These are phyloP conservation scores for Plagodis pulveraria DNA, from an alignment of 2,888 invertebrate species.

Conservation along the genomic window DNA sequence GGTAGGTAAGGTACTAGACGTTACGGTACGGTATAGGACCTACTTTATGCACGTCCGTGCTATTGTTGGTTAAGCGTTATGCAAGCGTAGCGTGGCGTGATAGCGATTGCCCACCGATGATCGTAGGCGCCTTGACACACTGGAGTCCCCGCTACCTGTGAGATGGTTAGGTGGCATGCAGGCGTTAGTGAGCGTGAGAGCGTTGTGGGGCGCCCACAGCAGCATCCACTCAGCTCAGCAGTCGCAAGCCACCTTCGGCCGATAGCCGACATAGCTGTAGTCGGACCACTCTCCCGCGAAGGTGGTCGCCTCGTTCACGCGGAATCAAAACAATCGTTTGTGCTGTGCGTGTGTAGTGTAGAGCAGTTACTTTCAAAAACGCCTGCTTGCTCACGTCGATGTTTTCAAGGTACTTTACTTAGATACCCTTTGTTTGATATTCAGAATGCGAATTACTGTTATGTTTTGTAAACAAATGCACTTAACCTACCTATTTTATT, in stretches of 20 bases:
- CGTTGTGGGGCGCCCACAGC: not conserved
- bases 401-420: slow-evolving; percentile 4
- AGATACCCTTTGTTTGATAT: no score
- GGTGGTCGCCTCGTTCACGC: not conserved
- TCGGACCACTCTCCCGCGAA: slow-evolving; percentile 2
- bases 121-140: slow-evolving; percentile 9
- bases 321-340: not conserved
- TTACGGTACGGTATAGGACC: no score
- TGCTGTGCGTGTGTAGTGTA: not conserved
- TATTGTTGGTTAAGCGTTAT: not conserved
- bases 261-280: not conserved
- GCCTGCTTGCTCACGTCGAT: not conserved
- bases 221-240: not conserved
- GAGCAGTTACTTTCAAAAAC: not conserved
- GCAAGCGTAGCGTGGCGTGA: not conserved
- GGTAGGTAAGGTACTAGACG: no score
- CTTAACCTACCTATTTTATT: no score
- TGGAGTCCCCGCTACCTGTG: not conserved
- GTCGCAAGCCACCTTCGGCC: slow-evolving; percentile 11
- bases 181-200: slow-evolving; percentile 2
- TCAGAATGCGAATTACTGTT: no score
- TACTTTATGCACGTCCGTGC: no score
- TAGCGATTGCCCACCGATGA: not conserved
- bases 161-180: not conserved
- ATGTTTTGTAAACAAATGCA: no score